phyloP scores from a whole-genome alignment of 1,140 invertebrate species.

The Macrobrachium nipponense region DNA sequence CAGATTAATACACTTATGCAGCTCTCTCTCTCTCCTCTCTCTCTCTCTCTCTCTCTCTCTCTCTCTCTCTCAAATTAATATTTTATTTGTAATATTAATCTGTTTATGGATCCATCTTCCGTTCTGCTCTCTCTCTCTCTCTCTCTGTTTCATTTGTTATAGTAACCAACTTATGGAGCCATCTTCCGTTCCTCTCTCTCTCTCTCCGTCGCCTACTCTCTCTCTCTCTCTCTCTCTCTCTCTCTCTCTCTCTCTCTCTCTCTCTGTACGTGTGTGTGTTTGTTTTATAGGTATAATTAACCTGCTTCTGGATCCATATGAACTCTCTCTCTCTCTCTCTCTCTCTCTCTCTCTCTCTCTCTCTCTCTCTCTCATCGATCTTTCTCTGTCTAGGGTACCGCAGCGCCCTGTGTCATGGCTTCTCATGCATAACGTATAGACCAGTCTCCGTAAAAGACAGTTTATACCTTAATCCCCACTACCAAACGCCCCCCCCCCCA shows the following conservation, averaged over 20 bases:
- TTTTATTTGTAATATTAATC: background rate
- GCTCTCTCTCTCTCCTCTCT: background rate
- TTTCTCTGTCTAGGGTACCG: too few species aligned
- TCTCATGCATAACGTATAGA: too few species aligned
- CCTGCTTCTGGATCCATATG: background rate
- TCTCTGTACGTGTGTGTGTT: background rate
- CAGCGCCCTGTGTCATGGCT: too few species aligned
- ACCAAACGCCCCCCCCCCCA: too few species aligned
- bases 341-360: too few species aligned
- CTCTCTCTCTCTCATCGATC: too few species aligned
- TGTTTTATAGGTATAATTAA: background rate
- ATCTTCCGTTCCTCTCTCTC: background rate
- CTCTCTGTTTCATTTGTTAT: too few species aligned
- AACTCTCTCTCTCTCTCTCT: too few species aligned
- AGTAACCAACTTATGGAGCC: background rate
- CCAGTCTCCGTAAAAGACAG: too few species aligned
- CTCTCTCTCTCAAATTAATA: background rate
- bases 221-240: conserved; percentile 24
- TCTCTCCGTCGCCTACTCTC: conserved; percentile 6
- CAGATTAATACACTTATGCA: too few species aligned
- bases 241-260: conserved; percentile 18
- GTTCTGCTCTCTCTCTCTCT: background rate
- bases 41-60: background rate
- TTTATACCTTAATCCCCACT: too few species aligned
- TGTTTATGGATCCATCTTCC: background rate